phyloP scores from a whole-genome alignment of 2,888 invertebrate species.

The Pollenia angustigena region DNA sequence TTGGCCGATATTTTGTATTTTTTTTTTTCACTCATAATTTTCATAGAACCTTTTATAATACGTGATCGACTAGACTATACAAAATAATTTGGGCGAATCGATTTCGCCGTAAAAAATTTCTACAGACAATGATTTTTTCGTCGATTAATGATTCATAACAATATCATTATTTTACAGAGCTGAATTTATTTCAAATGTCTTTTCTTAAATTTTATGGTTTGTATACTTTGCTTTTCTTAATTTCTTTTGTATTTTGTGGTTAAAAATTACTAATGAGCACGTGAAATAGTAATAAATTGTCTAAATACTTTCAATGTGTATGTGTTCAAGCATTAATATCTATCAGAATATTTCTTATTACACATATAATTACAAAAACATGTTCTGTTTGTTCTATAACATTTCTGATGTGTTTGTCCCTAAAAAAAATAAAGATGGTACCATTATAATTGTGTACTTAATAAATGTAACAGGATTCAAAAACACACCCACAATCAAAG shows the following conservation, averaged over 20 bases:
- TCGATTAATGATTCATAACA: no score
- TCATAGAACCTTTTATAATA: no score
- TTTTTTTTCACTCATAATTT: no score
- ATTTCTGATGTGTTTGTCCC: neutral
- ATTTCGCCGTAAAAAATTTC: no score
- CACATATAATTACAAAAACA: slow-evolving; percentile 22
- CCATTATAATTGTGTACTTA: no score
- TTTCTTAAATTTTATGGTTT: neutral
- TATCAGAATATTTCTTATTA: neutral
- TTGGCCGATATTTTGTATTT: no score
- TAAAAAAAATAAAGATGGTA: no score
- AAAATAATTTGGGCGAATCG: no score
- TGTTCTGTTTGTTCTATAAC: neutral
- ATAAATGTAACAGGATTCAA: neutral
- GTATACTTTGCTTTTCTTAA: neutral
- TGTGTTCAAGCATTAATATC: neutral
- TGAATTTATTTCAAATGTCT: no score
- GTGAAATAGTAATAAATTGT: neutral
- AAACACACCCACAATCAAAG: neutral
- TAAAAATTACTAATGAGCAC: neutral
- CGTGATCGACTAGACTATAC: no score
- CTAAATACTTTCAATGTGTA: neutral
- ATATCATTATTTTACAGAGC: no score
- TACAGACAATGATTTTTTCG: no score
- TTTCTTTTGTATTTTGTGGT: neutral